phyloP scores from a whole-genome alignment of 2,888 invertebrate genomes.

The Pheosia tremula region DNA sequence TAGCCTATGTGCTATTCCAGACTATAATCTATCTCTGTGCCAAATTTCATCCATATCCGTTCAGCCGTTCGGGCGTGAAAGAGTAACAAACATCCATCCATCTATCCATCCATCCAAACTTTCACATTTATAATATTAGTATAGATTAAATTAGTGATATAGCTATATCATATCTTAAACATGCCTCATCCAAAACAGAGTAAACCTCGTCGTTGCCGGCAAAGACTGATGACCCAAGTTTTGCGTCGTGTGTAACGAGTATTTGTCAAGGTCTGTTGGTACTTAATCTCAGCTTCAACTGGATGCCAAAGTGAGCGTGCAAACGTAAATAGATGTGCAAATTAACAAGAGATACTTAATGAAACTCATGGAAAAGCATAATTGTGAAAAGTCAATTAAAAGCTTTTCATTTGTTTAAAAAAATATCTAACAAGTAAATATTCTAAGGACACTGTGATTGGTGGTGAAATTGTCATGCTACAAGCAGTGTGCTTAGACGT shows the following conservation, averaged over 20 bases:
- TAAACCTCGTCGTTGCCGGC: conserved; percentile 26
- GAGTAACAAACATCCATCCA: no score
- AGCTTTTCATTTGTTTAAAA: no score
- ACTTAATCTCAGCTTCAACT: conserved; percentile 49
- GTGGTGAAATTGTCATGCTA: no score
- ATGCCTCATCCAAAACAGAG: conserved; percentile 46
- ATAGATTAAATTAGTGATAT: neutral
- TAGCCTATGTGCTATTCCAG: no score
- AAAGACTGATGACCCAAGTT: conserved; percentile 59
- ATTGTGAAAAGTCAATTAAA: neutral
- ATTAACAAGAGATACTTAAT: conserved; percentile 16
- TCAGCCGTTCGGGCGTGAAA: no score
- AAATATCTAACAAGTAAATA: no score
- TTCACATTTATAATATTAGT: no score
- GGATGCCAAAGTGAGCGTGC: conserved; percentile 31
- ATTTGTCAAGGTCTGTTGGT: conserved; percentile 59
- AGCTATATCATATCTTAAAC: conserved; percentile 11
- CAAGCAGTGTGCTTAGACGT: no score
- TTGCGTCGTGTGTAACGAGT: conserved; percentile 51
- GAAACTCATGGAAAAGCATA: neutral
- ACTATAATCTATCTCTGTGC: no score
- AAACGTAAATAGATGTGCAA: conserved; percentile 29
- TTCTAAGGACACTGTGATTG: no score
- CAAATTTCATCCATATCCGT: no score
- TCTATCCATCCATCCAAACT: no score